These are phyloP conservation scores for Chaetogeoica ovagalla DNA, from an alignment of 2,888 invertebrate genomes.

Conservation along the genomic window DNA sequence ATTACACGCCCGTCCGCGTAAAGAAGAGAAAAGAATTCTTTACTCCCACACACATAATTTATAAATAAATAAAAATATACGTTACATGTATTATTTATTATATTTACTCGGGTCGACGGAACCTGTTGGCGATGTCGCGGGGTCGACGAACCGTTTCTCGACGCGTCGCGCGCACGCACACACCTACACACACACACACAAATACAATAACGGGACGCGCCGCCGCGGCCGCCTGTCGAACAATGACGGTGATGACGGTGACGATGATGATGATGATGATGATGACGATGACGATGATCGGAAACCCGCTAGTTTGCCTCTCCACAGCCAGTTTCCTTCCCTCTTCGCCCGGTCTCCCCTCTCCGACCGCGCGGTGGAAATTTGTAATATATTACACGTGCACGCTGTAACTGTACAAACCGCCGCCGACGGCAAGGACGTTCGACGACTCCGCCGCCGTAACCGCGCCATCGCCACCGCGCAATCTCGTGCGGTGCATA, in stretches of 20 bases:
- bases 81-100: no score
- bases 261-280: no score
- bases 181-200: constrained; percentile 9
- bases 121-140: no score
- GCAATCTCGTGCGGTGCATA: not conserved
- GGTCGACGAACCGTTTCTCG: no score
- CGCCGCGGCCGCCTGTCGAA: constrained; percentile 14
- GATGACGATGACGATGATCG: constrained; percentile 10
- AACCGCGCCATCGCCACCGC: not conserved
- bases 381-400: not conserved
- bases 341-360: no score
- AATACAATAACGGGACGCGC: constrained; percentile 34
- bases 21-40: no score
- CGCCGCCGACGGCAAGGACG: constrained; percentile 41
- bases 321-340: not conserved
- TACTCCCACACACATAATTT: no score
- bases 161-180: not conserved
- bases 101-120: no score
- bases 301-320: constrained; percentile 38
- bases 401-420: constrained; percentile 31
- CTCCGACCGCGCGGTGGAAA: not conserved
- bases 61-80: no score
- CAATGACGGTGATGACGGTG: no score
- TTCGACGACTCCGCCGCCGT: constrained; percentile 40
- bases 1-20: no score